Base-by-base conservation (phyloP, 2,113 vertebrate species). In the Cottus gobio region DNA sequence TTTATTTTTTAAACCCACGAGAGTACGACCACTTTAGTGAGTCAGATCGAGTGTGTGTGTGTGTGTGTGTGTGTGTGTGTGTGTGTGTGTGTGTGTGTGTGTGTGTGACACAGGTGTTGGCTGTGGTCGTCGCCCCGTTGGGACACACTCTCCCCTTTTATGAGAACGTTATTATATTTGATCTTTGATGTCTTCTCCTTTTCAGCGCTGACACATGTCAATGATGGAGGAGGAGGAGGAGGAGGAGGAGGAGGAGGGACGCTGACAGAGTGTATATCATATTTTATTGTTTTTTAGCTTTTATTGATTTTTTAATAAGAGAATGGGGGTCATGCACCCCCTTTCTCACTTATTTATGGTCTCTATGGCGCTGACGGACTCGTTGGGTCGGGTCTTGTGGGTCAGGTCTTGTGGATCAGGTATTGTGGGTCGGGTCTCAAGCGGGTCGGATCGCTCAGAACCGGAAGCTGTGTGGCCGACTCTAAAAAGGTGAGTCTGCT, bases 31-130 rank as follows among this genome's bases (percentile, higher is more conserved):
- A n/a, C n/a, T n/a, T n/a, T n/a, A n/a, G n/a, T n/a, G n/a, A n/a
- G 76, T 69, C 42, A 0, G 63, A 50, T 44, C 28, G 54, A 64
- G 79, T 58, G 74, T 79, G 77, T 60, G 12, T 44, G 42, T n/a
- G 71, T 67, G 70, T 75, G 77, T 69, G 12, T 44, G 42, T 73
- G 34, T 52, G 52, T 34, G 60, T 65, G 72, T 42, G 61, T 2
- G 52, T 12, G 24, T 12, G 52, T 4, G 39, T 42, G 12, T 13
- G 11, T 15, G 39, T 13, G 71, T 66, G 77, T 71, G 72, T 62
- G 13, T 42, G 39, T 66, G 42, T 50, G 61, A 22, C 66, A 75
- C 79, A 83, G 85, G 76, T 87, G 88, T 39, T 63, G 22, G 54
- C 70, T 56, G 69, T 52, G 54, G 22, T 42, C 12, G 57, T 0